Evolutionary conservation across 2,797 vertebrate genomes (phyloP), one percentile per base, ranked within the genome.

Genomic region (Rhinatrema bivittatum): DNA sequence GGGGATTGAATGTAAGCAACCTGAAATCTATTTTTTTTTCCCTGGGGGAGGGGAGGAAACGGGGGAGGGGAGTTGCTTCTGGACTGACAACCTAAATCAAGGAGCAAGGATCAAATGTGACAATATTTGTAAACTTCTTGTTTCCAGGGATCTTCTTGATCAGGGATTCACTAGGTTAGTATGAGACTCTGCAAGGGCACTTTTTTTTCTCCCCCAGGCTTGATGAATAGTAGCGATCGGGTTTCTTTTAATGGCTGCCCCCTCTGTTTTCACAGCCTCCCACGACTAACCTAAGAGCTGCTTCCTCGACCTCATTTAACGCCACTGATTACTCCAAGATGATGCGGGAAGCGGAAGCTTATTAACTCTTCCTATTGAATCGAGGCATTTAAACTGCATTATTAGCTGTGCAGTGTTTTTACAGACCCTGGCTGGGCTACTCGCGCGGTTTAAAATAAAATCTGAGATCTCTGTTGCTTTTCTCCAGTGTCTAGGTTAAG

Each of bases 321-420:
- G 89, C 84, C 81, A 46, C 81, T 92, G 88, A 91, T 92, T 88
- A 89, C 77, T 93, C 77, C 90, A 93, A 90, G 89, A 89, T 93
- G 89, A 63, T 84, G 68, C 51, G 44, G 62, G 61, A 62, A 60
- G 49, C 38, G 56, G 41, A 33, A 48, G 58, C 39, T 25, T 45
- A 46, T 39, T 37, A 59, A 17, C 62, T 47, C 47, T 5, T 65
- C 50, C 53, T 50, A 54, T 52, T 20, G 54, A 30, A 33, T 29
- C 56, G 11, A 48, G 50, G 48, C 54, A 38, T 22, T 56, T 60
- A 36, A n/a, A n/a, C n/a, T n/a, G n/a, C n/a, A n/a, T n/a, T n/a
- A n/a, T n/a, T n/a, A n/a, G n/a, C n/a, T n/a, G n/a, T n/a, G n/a
- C n/a, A n/a, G n/a, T n/a, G n/a, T n/a, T n/a, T n/a, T n/a, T n/a